Conservation (phyloP, 2,113 vertebrate genomes). For the Pogonocichla stellata region DNA sequence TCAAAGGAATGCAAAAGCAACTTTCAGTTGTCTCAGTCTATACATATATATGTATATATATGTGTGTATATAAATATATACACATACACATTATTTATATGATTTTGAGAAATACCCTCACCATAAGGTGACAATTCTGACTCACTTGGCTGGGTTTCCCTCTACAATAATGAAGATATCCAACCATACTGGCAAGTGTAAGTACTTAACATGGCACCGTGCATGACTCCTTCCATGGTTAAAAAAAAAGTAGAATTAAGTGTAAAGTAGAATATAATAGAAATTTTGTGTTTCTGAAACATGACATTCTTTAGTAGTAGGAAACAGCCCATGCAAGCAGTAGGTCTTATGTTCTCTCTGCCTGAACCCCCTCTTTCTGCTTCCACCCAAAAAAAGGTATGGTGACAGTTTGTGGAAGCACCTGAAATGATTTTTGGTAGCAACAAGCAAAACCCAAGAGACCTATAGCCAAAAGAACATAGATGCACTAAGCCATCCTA, state of each 20-base stretch:
- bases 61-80: background rate
- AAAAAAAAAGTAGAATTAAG: background rate
- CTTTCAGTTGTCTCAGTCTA: background rate
- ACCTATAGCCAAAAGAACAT: background rate
- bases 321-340: background rate
- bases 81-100: background rate
- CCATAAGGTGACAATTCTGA: background rate
- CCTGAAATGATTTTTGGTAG: background rate
- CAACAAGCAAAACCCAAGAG: background rate
- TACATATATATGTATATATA: background rate
- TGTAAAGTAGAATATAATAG: background rate
- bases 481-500: background rate
- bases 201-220: background rate
- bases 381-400: background rate
- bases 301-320: background rate
- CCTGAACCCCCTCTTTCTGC: rapidly evolving
- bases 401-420: background rate
- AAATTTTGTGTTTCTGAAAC: background rate
- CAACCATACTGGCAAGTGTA: background rate
- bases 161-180: background rate
- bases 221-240: background rate
- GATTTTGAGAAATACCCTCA: background rate
- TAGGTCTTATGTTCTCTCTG: background rate
- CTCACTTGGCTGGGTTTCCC: background rate
- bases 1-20: background rate